Percentiles rank a stretch among this genome's conserved stretches.
Evolutionary conservation across 2,797 vertebrate species (phyloP).

Genomic region (Schizopygopsis malacanthus): DNA sequence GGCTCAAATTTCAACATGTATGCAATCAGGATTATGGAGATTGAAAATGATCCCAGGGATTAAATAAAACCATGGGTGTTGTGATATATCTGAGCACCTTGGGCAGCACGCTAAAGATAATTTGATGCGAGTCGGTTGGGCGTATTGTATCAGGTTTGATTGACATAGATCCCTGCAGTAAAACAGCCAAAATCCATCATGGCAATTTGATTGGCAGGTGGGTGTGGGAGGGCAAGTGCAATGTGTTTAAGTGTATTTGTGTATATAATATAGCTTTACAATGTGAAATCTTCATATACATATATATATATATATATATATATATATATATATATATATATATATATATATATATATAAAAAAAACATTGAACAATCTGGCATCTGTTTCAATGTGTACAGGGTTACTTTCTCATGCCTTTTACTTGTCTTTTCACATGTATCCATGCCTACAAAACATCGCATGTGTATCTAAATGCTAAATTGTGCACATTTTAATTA

Average conservation of each 20-base stretch:
- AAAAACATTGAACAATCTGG: background rate
- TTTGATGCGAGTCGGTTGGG: constrained; percentile 40
- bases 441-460: background rate
- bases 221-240: constrained; percentile 40
- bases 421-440: background rate
- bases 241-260: constrained; percentile 24
- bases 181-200: constrained; percentile 48
- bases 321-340: background rate
- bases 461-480: background rate
- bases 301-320: too few relatives aligned
- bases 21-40: constrained; percentile 37
- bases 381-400: background rate
- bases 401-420: background rate
- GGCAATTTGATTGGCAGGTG: constrained; percentile 55
- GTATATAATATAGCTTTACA: constrained; percentile 17
- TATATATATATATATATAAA: background rate
- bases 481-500: background rate
- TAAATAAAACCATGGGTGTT: constrained; percentile 43
- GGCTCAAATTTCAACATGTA: constrained; percentile 41
- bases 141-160: constrained; percentile 46
- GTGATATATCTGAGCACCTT: constrained; percentile 45
- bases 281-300: background rate
- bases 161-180: constrained; percentile 51
- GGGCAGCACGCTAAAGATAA: constrained; percentile 52
- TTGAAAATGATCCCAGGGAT: constrained; percentile 43